phyloP scores from a whole-genome alignment of 2,888 invertebrate species.

The Papilio demoleus region DNA sequence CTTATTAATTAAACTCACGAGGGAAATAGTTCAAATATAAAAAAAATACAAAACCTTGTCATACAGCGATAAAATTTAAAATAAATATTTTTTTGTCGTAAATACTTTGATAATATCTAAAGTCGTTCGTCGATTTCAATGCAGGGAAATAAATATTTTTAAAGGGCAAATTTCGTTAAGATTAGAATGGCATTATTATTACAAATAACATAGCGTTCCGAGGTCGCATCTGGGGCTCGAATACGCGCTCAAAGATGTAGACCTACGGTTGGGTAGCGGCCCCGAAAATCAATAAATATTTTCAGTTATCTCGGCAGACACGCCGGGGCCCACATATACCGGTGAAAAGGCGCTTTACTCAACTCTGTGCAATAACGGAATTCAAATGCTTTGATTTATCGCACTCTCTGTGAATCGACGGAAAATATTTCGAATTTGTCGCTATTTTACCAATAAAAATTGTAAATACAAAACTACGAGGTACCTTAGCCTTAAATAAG shows the following conservation, averaged over 20 bases:
- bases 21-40: no score
- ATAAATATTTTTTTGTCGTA: no score
- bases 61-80: no score
- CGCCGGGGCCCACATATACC: slow-evolving; percentile 6
- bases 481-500: no score
- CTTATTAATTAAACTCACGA: no score
- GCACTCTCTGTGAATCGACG: background rate
- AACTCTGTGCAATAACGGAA: slow-evolving; percentile 12
- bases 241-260: slow-evolving; percentile 26
- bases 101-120: background rate
- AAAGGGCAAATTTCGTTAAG: slow-evolving; percentile 15
- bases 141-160: slow-evolving; percentile 14
- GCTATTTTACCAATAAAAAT: background rate
- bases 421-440: background rate
- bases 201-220: slow-evolving; percentile 27
- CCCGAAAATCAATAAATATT: slow-evolving; percentile 38
- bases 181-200: slow-evolving; percentile 34
- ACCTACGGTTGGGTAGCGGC: slow-evolving; percentile 31
- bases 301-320: slow-evolving; percentile 30
- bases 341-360: slow-evolving; percentile 27
- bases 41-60: no score
- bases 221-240: slow-evolving; percentile 38
- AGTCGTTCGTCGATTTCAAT: background rate
- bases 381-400: slow-evolving; percentile 8
- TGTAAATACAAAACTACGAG: no score